A percentile compares a stretch with the other conserved stretches of the same genome.
Evolutionary conservation across 1,140 invertebrate species (phyloP).

Genomic region (Tetramorium simillimum): DNA sequence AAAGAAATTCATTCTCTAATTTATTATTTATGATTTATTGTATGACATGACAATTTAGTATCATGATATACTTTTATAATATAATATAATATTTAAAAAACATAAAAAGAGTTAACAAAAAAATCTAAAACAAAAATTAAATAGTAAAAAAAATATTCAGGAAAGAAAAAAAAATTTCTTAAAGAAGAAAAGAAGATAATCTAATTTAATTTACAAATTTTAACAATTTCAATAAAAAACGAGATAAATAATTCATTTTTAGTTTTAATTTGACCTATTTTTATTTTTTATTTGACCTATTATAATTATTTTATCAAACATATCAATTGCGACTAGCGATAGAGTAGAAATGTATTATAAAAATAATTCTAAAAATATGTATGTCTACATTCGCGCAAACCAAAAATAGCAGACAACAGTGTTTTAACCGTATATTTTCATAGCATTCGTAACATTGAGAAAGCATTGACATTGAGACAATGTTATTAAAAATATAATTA

Average conservation of each 20-base stretch:
- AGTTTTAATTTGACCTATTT: neutral
- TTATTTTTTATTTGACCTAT: neutral
- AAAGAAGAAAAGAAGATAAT: neutral
- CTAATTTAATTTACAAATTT: neutral
- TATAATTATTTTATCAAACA: neutral
- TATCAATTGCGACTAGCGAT: neutral
- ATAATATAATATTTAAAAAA: neutral
- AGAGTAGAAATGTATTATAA: neutral
- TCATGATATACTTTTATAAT: neutral
- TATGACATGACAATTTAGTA: too few species aligned
- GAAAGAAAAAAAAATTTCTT: neutral
- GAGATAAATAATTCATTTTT: neutral
- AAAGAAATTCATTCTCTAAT: neutral
- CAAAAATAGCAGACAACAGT: neutral
- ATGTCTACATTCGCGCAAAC: neutral
- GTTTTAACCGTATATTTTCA: neutral
- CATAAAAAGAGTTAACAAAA: neutral
- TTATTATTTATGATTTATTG: neutral
- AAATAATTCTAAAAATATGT: neutral
- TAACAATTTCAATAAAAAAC: neutral
- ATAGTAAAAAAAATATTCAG: neutral
- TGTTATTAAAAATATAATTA: neutral
- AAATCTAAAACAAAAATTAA: neutral
- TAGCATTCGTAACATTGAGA: neutral
- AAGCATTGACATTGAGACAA: neutral